phyloP scores from a whole-genome alignment of 2,113 vertebrate species.

The Zingel zingel region DNA sequence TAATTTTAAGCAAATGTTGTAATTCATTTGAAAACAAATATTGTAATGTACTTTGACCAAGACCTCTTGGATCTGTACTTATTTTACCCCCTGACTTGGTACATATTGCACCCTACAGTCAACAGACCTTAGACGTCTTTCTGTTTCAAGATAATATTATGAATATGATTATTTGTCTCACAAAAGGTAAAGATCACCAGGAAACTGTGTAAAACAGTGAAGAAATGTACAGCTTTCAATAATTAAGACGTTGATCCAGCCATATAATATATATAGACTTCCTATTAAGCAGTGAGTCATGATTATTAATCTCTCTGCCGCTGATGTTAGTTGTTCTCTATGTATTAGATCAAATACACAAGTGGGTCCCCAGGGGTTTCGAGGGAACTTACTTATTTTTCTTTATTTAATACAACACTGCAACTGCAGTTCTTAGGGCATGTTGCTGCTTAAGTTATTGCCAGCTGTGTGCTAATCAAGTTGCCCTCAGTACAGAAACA shows the following conservation, averaged over 20 bases:
- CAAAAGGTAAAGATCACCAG: background rate
- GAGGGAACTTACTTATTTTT: constrained; percentile 30
- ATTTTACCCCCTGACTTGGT: background rate
- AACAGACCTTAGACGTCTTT: background rate
- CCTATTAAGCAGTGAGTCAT: constrained; percentile 24
- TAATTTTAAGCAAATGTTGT: background rate
- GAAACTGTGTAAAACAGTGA: background rate
- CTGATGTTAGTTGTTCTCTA: constrained; percentile 19
- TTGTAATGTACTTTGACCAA: background rate
- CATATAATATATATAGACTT: background rate
- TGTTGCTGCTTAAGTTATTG: constrained; percentile 53
- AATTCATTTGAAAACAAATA: background rate
- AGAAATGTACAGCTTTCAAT: too few relatives aligned
- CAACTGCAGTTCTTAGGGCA: constrained; percentile 33
- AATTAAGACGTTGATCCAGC: constrained; percentile 11
- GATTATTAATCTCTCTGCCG: constrained; percentile 36
- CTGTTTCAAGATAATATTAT: background rate
- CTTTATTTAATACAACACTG: constrained; percentile 46
- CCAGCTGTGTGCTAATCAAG: constrained; percentile 61
- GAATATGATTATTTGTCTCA: background rate
- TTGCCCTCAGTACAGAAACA: constrained; percentile 35
- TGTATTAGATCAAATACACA: constrained; percentile 36
- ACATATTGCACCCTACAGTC: background rate
- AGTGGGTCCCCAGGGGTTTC: constrained; percentile 1
- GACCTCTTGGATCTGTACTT: background rate